phyloP scores from a whole-genome alignment of 2,797 vertebrate species.

The Apodemus agrarius region DNA sequence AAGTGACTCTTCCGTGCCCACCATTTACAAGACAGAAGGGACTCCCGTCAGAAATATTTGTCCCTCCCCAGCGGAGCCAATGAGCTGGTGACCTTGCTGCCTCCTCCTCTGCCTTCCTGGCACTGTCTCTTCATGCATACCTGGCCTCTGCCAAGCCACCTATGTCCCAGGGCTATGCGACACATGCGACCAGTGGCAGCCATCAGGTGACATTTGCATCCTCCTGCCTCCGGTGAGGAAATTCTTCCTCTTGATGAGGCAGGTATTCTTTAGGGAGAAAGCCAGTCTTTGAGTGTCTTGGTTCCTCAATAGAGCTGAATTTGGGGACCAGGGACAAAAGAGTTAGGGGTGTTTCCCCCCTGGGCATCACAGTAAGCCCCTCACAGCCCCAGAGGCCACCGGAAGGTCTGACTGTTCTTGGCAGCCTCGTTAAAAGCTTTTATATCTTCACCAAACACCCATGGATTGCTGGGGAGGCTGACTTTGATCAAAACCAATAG shows the following conservation, averaged over 20 bases:
- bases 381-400: not conserved
- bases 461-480: not conserved
- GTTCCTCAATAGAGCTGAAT: not conserved
- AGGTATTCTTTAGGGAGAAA: not conserved
- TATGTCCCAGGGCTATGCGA: not conserved
- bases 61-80: not conserved
- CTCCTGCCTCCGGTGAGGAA: not conserved
- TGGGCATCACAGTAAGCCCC: not conserved
- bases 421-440: not conserved
- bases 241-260: not conserved
- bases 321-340: not conserved
- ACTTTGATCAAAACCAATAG: not conserved
- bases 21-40: not conserved
- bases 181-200: not conserved
- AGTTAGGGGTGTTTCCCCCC: fast-evolving
- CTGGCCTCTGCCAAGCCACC: not conserved
- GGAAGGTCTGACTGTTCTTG: not conserved
- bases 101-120: not conserved
- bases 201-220: not conserved
- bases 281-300: not conserved
- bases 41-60: not conserved
- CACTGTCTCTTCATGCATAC: not conserved
- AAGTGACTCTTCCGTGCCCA: not conserved
- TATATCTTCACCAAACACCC: not conserved
- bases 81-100: not conserved